Evolutionary conservation across 2,888 invertebrate genomes (phyloP).

Genomic region (Zaprionus bogoriensis): DNA sequence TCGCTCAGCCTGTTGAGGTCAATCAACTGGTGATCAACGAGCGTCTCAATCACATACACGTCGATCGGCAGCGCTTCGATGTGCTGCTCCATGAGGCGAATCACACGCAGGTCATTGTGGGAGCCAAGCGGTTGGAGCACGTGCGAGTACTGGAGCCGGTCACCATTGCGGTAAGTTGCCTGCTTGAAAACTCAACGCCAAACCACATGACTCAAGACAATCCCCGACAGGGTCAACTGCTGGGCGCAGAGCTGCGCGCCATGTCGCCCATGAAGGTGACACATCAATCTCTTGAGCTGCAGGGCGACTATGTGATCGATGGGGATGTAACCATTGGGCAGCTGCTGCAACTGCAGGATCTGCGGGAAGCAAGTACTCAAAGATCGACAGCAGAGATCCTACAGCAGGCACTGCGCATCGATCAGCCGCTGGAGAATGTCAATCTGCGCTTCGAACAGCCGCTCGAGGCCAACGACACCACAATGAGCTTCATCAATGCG

Average conservation of each 20-base stretch:
- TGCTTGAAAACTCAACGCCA: neutral
- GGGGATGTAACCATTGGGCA: slow-evolving; percentile 83
- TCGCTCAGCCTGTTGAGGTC: slow-evolving; percentile 81
- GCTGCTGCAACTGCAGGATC: slow-evolving; percentile 76
- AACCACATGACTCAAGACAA: neutral
- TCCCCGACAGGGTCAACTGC: slow-evolving; percentile 81
- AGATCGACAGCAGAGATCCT: slow-evolving; percentile 55
- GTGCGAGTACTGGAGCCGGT: slow-evolving; percentile 83
- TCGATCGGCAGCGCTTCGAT: slow-evolving; percentile 82
- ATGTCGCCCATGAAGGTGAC: slow-evolving; percentile 83
- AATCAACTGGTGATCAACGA: slow-evolving; percentile 82
- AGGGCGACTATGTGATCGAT: slow-evolving; percentile 82
- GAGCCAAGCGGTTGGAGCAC: slow-evolving; percentile 83
- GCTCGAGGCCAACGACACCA: slow-evolving; percentile 78
- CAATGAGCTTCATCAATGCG: slow-evolving; percentile 83
- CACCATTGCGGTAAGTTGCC: slow-evolving; percentile 71
- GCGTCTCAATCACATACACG: slow-evolving; percentile 83
- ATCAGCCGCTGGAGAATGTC: slow-evolving; percentile 63
- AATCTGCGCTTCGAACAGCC: slow-evolving; percentile 71
- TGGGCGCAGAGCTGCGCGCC: slow-evolving; percentile 81
- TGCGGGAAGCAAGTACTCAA: slow-evolving; percentile 54
- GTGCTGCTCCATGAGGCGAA: slow-evolving; percentile 82
- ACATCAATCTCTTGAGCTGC: slow-evolving; percentile 81
- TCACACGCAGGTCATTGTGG: slow-evolving; percentile 83
- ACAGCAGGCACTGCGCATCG: slow-evolving; percentile 61